phyloP scores from a whole-genome alignment of 2,113 vertebrate species.

The Oryzias celebensis region DNA sequence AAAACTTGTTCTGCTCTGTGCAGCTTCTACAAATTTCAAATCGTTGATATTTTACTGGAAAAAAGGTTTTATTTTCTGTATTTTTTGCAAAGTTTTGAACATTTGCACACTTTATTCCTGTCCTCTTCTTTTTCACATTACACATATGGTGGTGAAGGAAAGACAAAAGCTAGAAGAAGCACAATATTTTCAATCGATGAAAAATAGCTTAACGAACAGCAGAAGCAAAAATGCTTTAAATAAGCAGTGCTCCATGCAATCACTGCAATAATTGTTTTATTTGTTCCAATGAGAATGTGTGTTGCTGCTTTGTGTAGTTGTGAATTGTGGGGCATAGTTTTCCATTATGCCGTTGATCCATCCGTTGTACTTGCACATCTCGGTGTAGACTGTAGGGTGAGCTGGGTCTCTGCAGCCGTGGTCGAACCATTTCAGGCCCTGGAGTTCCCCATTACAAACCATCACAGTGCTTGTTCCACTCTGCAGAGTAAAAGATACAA shows the following conservation, averaged over 20 bases:
- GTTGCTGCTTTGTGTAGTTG: neutral
- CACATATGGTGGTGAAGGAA: too few relatives aligned
- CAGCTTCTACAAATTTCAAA: too few relatives aligned
- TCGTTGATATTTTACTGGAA: too few relatives aligned
- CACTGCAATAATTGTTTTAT: neutral
- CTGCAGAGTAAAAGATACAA: conserved; percentile 13
- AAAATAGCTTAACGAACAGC: too few relatives aligned
- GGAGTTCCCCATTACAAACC: conserved; percentile 60
- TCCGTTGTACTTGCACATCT: conserved; percentile 50
- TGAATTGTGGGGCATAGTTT: neutral
- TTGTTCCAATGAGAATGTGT: neutral
- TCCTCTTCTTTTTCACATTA: too few relatives aligned
- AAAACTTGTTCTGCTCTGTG: too few relatives aligned
- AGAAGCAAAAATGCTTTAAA: neutral
- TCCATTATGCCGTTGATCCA: conserved; percentile 49
- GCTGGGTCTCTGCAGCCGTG: conserved; percentile 28
- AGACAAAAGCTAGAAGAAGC: too few relatives aligned
- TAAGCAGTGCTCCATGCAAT: too few relatives aligned
- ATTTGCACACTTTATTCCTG: too few relatives aligned
- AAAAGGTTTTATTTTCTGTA: too few relatives aligned
- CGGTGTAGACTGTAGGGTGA: conserved; percentile 47
- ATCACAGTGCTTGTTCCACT: conserved; percentile 40
- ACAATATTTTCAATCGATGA: too few relatives aligned
- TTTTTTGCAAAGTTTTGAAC: too few relatives aligned
- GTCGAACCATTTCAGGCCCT: conserved; percentile 56